Evolutionary conservation across 2,888 invertebrate genomes (phyloP).

Genomic region (Penaeus monodon): DNA sequence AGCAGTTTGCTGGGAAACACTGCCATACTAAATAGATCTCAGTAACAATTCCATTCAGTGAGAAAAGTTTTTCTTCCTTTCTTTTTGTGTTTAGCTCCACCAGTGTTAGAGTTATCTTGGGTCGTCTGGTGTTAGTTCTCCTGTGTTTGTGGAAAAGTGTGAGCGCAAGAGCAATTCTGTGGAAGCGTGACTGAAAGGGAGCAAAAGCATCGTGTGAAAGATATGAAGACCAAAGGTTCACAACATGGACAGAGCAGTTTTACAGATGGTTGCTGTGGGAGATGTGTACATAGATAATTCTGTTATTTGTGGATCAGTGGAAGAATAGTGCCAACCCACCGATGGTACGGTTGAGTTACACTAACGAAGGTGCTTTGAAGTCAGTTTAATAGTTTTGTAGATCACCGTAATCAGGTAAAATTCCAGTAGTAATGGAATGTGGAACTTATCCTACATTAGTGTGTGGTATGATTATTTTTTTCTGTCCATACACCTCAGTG

Average conservation of each 20-base stretch:
- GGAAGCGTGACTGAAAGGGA: too few relatives aligned
- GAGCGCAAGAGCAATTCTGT: too few relatives aligned
- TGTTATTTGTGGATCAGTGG: conserved; percentile 52
- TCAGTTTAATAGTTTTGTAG: conserved; percentile 37
- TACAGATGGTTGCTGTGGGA: conserved; percentile 34
- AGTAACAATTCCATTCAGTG: too few relatives aligned
- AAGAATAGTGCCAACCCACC: conserved; percentile 45
- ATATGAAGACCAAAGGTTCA: not conserved
- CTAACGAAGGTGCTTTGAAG: conserved; percentile 52
- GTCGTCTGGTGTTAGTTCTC: too few relatives aligned
- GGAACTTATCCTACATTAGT: conserved; percentile 33
- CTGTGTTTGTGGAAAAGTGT: too few relatives aligned
- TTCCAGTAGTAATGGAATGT: conserved; percentile 27
- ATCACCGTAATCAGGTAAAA: conserved; percentile 27
- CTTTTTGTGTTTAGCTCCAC: too few relatives aligned
- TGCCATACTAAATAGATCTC: too few relatives aligned
- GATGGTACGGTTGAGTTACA: conserved; percentile 49
- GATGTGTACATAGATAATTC: conserved; percentile 42
- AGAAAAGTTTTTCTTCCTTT: too few relatives aligned
- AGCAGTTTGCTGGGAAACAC: too few relatives aligned
- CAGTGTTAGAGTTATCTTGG: too few relatives aligned
- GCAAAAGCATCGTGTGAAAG: not conserved
- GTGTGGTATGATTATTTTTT: conserved; percentile 33
- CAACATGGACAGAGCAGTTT: conserved; percentile 34
- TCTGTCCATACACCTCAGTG: conserved; percentile 34